Evolutionary conservation across 2,797 vertebrate genomes (phyloP).

Genomic region (Xyrichtys novacula): DNA sequence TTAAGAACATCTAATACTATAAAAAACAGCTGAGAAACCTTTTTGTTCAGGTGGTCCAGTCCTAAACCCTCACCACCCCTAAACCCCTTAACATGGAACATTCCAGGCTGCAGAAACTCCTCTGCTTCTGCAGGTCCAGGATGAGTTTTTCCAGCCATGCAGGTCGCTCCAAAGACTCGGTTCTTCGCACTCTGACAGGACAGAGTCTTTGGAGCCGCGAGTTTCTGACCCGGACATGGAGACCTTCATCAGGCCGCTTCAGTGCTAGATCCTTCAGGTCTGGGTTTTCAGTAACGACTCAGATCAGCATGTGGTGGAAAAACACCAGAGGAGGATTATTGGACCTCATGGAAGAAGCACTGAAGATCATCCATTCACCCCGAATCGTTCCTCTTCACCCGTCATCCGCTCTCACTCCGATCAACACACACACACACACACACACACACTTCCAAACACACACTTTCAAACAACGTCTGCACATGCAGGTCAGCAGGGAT

Average conservation of each 20-base stretch:
- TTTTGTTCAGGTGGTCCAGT: too few species aligned
- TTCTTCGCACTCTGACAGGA: constrained; percentile 59
- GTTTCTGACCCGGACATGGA: constrained; percentile 40
- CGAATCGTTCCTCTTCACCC: constrained; percentile 18
- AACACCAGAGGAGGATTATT: constrained; percentile 29
- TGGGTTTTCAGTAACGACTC: constrained; percentile 19
- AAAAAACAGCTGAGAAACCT: too few species aligned
- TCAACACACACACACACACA: constrained; percentile 25
- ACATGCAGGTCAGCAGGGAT: constrained; percentile 23
- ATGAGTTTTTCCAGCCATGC: constrained; percentile 73
- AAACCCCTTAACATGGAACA: constrained; percentile 50
- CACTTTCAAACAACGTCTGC: constrained; percentile 19
- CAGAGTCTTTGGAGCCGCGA: constrained; percentile 64
- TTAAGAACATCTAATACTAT: too few species aligned
- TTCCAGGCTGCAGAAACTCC: constrained; percentile 56
- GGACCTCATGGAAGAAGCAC: constrained; percentile 62
- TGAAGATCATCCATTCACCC: constrained; percentile 51
- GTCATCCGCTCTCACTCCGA: neutral
- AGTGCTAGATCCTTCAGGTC: constrained; percentile 59
- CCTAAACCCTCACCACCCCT: constrained; percentile 20
- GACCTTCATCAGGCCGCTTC: constrained; percentile 44
- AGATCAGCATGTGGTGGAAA: constrained; percentile 11
- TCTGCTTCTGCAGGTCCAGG: constrained; percentile 36
- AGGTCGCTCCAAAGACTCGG: constrained; percentile 63
- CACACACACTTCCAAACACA: constrained; percentile 11